Evolutionary conservation across 2,113 vertebrate species (phyloP).

Genomic region (Chionodraco myersi): DNA sequence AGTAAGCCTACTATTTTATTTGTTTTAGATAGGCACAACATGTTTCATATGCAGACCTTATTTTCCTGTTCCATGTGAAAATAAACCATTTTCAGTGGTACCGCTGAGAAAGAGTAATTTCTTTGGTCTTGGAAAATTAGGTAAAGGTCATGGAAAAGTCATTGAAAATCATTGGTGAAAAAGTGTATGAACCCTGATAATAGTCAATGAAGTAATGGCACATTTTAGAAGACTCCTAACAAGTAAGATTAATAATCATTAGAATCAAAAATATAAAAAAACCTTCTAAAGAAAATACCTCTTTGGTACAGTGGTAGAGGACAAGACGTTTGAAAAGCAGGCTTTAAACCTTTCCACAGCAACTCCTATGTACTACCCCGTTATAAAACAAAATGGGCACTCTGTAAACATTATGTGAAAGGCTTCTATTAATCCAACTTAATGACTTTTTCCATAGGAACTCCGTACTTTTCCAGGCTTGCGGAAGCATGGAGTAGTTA

Average conservation of each 20-base stretch:
- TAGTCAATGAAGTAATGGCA: too few species aligned
- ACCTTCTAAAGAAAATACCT: neutral
- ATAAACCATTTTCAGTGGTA: too few species aligned
- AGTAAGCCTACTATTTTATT: too few species aligned
- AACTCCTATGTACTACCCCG: slow-evolving; percentile 1
- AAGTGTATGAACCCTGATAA: too few species aligned
- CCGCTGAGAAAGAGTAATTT: too few species aligned
- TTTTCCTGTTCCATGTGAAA: too few species aligned
- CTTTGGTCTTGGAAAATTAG: too few species aligned
- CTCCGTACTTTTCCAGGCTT: slow-evolving; percentile 42
- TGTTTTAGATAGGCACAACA: too few species aligned
- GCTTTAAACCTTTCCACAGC: slow-evolving; percentile 31
- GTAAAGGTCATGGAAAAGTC: too few species aligned
- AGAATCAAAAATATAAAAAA: neutral
- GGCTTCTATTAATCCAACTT: slow-evolving; percentile 56
- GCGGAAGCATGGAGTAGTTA: slow-evolving; percentile 21
- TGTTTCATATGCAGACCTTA: too few species aligned
- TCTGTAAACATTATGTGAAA: slow-evolving; percentile 56
- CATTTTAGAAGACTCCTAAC: neutral
- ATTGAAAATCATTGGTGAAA: too few species aligned
- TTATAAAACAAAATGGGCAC: slow-evolving; percentile 17
- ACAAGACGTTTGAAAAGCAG: slow-evolving; percentile 38
- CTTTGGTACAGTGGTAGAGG: neutral
- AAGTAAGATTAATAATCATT: neutral
- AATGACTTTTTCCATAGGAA: slow-evolving; percentile 55